phyloP scores from a whole-genome alignment of 2,113 vertebrate species.

The Syrmaticus mikado region DNA sequence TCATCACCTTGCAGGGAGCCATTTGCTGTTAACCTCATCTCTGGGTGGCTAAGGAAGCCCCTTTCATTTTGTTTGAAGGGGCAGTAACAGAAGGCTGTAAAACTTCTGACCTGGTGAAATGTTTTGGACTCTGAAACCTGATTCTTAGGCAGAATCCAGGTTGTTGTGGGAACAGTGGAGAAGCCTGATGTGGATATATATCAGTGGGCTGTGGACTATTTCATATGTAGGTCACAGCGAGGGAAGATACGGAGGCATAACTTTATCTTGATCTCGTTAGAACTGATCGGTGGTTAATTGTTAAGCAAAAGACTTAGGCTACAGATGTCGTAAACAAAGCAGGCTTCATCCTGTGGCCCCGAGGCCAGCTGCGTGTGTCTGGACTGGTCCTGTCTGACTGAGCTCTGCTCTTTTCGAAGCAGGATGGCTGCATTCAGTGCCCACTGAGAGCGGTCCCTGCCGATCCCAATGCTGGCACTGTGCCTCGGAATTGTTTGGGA shows the following conservation, averaged over 20 bases:
- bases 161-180: background rate
- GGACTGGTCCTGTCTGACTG: background rate
- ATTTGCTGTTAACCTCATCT: slow-evolving; percentile 23
- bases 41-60: background rate
- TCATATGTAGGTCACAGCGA: background rate
- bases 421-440: background rate
- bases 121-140: background rate
- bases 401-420: background rate
- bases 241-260: background rate
- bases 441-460: background rate
- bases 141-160: background rate
- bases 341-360: background rate
- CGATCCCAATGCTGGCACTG: background rate
- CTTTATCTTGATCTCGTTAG: background rate
- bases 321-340: background rate
- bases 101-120: slow-evolving; percentile 8
- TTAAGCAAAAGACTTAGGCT: background rate
- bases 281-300: background rate
- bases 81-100: background rate
- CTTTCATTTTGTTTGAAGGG: slow-evolving; percentile 14
- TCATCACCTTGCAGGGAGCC: background rate
- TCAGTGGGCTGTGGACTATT: background rate
- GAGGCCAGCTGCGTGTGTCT: background rate
- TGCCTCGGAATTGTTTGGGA: background rate
- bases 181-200: background rate